A percentile compares a stretch with the other conserved stretches of the same genome.
phyloP scores from a whole-genome alignment of 2,888 invertebrate genomes.

The Acronicta alni region DNA sequence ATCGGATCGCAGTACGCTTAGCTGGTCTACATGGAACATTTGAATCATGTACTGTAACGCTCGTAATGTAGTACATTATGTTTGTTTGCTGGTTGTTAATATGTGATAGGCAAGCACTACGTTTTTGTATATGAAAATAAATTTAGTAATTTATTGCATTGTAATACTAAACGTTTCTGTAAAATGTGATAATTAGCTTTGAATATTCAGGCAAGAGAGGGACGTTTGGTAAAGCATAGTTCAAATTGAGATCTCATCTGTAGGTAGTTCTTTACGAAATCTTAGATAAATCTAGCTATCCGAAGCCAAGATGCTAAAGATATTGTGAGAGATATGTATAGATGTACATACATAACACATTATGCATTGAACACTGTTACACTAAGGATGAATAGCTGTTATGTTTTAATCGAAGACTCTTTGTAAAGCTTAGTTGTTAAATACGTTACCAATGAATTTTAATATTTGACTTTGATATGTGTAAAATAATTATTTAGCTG shows the following conservation, averaged over 20 bases:
- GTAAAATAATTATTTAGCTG: constrained; percentile 56
- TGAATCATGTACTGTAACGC: constrained; percentile 36
- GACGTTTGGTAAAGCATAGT: constrained; percentile 84
- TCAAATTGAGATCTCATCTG: constrained; percentile 88
- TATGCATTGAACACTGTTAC: constrained; percentile 50
- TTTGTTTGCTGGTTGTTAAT: constrained; percentile 64
- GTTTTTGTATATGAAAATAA: constrained; percentile 61
- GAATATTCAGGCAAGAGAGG: constrained; percentile 74
- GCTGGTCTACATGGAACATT: constrained; percentile 20
- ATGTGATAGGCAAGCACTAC: constrained; percentile 62
- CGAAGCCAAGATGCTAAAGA: constrained; percentile 87
- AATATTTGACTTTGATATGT: constrained; percentile 74
- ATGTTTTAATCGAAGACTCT: constrained; percentile 74
- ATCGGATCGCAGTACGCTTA: constrained; percentile 20
- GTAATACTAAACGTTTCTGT: constrained; percentile 74
- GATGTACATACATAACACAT: constrained; percentile 58
- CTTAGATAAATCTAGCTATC: constrained; percentile 84
- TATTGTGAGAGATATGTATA: constrained; percentile 70
- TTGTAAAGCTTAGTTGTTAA: constrained; percentile 81
- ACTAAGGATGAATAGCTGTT: constrained; percentile 56
- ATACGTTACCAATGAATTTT: constrained; percentile 88
- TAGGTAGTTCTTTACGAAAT: constrained; percentile 85
- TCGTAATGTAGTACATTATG: constrained; percentile 41
- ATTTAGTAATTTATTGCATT: constrained; percentile 68
- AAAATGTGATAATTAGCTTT: constrained; percentile 84